Base-by-base conservation (phyloP, 2,113 vertebrate species). In the Ptychochromis oligacanthus region DNA sequence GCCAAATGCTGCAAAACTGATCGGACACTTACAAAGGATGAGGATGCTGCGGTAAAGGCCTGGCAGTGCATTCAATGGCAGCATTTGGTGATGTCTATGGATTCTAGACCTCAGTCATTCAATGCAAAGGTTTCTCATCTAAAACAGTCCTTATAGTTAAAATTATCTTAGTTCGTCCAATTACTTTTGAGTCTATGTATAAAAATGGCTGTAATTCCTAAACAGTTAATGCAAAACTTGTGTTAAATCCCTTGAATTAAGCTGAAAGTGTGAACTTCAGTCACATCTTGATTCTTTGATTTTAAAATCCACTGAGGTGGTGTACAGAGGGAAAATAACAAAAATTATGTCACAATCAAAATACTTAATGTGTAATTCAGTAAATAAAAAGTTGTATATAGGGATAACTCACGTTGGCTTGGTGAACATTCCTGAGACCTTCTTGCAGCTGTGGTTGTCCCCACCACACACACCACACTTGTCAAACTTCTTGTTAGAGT, bases 401-500 rank as follows among this genome's bases (percentile, higher is more conserved):
- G 1, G 9, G 3, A 54, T 4, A 75, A 84, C 97, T 97, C 90
- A 99, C 98, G 96, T 95, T 67, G 98, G 97, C 93, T 97, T 99
- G 72, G 97, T 98, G 95, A 99, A 99, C 91, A 98, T 95, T 79
- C 98, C 98, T 0, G 97, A 98, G 81, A 99, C 95, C 85, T 97
- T 99, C 95, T 97, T 99, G 94, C 98, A 99, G 93, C 96, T 97
- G 88, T 96, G 97, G 92, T 97, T 98, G 93, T 99, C 97, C 20
- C 98, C 98, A 0, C 97, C 98, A 0, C 98, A 99, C 49, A 97
- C 95, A 0, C 98, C 97, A 9, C 98, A 99, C 62, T 99, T 99
- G 94, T 99, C 97, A 0, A 97, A 99, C 92, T 98, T 99, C 95
- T 96, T 98, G 89, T 96, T 98, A 81, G 98, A 99, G 86, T 97